Evolutionary conservation across 2,888 invertebrate species (phyloP), one percentile per base, ranked within the genome.

Genomic region (Boloria selene): DNA sequence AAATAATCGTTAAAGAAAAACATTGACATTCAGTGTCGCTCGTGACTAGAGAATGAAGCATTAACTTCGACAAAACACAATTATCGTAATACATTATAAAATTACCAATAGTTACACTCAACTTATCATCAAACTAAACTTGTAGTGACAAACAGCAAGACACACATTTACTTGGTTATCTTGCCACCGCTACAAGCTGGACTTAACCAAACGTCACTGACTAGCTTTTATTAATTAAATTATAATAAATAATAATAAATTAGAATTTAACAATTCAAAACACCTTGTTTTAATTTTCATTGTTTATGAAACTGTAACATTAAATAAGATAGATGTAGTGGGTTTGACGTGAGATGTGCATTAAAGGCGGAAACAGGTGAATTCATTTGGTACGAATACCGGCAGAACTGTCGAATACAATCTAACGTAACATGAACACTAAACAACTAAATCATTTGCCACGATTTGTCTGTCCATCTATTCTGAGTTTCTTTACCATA

Each of bases 391-490:
- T 76, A 83, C 77, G 81, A 77, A 84, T 78, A 83, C 81, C 72
- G 72, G 79, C 78, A 81, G 81, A 86, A 84, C 83, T 84, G 82
- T 82, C 82, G 76, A 84, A 82, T 89, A 90, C 83, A 83, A 86
- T 87, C 88, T 92, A 90, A 88, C 86, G 83, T 86, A 91, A 91
- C 90, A 90, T 90, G 91, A 90, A 89, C 85, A 89, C 90, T 90
- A 92, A 88, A 90, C 86, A 87, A 87, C 90, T 91, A 91, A 86
- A 82, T 86, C 83, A 77, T 79, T 85, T 77, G 75, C 81, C 86
- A 84, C 85, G 83, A 83, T 81, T 80, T 73, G 73, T 77, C 82
- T 81, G 81, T 73, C 75, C 72, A 73, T 72, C 70, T 58, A 55
- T 59, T 64, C 61, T 62, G 22, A 54, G 50, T 38, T 64, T 42